phyloP scores from a whole-genome alignment of 2,888 invertebrate genomes.

The Cyclophora punctaria region DNA sequence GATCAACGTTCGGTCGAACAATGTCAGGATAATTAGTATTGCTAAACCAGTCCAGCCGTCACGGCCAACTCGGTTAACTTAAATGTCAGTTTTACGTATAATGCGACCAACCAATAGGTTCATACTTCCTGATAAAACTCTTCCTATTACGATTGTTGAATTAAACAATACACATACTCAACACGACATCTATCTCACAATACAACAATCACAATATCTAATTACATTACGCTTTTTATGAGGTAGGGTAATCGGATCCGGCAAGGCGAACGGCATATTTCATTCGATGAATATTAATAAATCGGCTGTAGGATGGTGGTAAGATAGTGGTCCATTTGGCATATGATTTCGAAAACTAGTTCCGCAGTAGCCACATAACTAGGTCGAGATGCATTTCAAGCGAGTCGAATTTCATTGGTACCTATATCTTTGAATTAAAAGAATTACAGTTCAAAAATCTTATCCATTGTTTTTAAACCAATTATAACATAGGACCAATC shows the following conservation, averaged over 20 bases:
- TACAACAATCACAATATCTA: background rate
- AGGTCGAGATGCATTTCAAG: conserved; percentile 4
- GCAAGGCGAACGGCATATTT: conserved; percentile 6
- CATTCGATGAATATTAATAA: conserved; percentile 11
- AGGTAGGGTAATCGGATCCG: background rate
- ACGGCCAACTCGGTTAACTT: conserved; percentile 45
- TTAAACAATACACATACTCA: too few relatives aligned
- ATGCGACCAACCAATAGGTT: conserved; percentile 26
- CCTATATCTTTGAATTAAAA: too few relatives aligned
- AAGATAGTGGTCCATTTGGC: conserved; percentile 5
- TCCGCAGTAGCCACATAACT: background rate
- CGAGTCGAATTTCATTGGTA: too few relatives aligned
- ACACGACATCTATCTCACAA: background rate
- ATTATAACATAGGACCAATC: too few relatives aligned
- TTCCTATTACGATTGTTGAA: too few relatives aligned
- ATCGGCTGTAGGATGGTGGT: conserved; percentile 1
- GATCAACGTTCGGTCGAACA: conserved; percentile 3
- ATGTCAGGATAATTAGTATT: conserved; percentile 31
- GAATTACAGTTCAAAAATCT: too few relatives aligned
- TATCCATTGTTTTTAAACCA: too few relatives aligned
- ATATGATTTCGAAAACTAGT: conserved; percentile 6
- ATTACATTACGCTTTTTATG: background rate
- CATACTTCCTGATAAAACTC: conserved; percentile 20
- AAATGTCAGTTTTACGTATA: conserved; percentile 44
- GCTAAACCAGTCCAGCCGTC: conserved; percentile 47